phyloP scores from a whole-genome alignment of 2,888 invertebrate genomes.

The Hecatera dysodea region DNA sequence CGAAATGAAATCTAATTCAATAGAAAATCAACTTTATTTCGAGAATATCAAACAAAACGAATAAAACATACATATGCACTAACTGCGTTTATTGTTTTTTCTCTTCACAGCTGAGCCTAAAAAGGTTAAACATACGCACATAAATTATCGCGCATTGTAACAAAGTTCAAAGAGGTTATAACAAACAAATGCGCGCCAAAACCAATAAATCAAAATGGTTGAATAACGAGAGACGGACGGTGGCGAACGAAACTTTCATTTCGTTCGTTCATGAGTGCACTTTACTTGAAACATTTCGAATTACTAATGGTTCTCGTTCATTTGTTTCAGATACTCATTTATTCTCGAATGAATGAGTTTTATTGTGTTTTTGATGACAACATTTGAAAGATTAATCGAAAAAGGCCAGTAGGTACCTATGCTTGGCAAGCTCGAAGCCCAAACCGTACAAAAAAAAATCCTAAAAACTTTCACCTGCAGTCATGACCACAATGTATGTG shows the following conservation, averaged over 20 bases:
- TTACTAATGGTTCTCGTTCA: slow-evolving; percentile 72
- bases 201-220: slow-evolving; percentile 87
- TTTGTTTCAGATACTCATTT: slow-evolving; percentile 15
- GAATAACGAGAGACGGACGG: slow-evolving; percentile 81
- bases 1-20: slow-evolving; percentile 11
- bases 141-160: slow-evolving; percentile 63
- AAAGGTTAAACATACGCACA: slow-evolving; percentile 46
- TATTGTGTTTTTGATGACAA: neutral
- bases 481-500: neutral
- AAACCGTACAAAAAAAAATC: too few relatives aligned
- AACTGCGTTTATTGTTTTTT: slow-evolving; percentile 40
- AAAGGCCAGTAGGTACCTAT: too few relatives aligned
- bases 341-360: neutral
- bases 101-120: slow-evolving; percentile 33
- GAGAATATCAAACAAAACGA: slow-evolving; percentile 21
- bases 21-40: slow-evolving; percentile 8
- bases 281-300: slow-evolving; percentile 75
- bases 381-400: neutral
- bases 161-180: slow-evolving; percentile 79
- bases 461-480: too few relatives aligned
- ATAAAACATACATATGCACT: slow-evolving; percentile 10
- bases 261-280: slow-evolving; percentile 83
- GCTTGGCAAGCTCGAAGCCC: neutral
- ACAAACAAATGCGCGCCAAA: slow-evolving; percentile 76
- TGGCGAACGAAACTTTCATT: slow-evolving; percentile 86